Conservation (phyloP, 2,797 vertebrate genomes). For the Oreortyx pictus region DNA sequence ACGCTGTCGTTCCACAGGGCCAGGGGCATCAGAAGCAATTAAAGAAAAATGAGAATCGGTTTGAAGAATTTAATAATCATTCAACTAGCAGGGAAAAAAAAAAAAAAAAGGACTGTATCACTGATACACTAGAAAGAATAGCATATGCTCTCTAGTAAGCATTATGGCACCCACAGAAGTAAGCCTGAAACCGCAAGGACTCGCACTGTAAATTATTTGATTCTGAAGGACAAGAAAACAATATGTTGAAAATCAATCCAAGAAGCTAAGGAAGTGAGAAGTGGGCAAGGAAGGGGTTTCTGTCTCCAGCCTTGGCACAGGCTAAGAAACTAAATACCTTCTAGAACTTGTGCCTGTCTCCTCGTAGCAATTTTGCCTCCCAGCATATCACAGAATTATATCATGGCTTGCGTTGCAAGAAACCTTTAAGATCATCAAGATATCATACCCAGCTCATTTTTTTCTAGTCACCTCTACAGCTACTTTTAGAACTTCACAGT, state of each 20-base stretch:
- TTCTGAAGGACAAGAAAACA: not conserved
- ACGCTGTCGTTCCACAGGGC: not conserved
- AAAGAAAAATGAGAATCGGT: conserved; percentile 59
- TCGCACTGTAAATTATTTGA: not conserved
- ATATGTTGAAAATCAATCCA: not conserved
- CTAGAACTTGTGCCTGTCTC: not conserved
- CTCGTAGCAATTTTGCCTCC: not conserved
- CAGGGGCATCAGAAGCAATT: conserved; percentile 40
- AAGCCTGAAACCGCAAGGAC: not conserved
- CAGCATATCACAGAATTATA: not conserved
- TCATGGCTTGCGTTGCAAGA: not conserved
- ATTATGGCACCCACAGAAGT: not conserved
- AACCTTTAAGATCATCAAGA: not conserved
- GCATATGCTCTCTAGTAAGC: not conserved
- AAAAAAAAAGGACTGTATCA: not conserved
- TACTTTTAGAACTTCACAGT: not conserved
- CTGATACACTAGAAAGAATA: not conserved
- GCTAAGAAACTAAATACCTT: not conserved
- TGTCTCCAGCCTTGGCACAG: not conserved
- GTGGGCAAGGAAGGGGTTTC: not conserved
- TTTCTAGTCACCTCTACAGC: not conserved
- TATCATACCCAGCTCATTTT: not conserved
- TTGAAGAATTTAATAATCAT: conserved; percentile 41
- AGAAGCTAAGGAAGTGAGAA: not conserved
- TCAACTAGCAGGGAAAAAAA: not conserved